Base-by-base conservation (phyloP, 2,888 invertebrate species). In the Zonitis immaculata region DNA sequence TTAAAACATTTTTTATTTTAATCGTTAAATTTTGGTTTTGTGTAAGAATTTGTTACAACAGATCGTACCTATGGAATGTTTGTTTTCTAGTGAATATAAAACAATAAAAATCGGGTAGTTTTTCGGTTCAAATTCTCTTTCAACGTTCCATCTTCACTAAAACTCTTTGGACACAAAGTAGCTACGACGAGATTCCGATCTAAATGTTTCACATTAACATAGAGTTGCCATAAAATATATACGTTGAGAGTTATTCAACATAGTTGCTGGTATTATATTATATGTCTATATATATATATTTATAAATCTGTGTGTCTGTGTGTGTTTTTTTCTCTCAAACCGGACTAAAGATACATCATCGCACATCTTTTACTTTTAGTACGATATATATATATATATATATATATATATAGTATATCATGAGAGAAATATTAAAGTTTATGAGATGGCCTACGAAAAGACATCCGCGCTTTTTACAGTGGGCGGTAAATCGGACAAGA, bases 141-240 rank as follows among this genome's bases (percentile, higher is more conserved):
- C n/a, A n/a, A n/a, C n/a, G n/a, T n/a, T n/a, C n/a, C n/a, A n/a
- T n/a, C n/a, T n/a, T n/a, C n/a, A n/a, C n/a, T n/a, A n/a, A n/a
- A n/a, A n/a, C n/a, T n/a, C n/a, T n/a, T n/a, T 49, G 47, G 54
- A 51, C 54, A 67, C 69, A 69, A 68, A 72, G 73, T 70, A 71
- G 72, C 71, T 61, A 67, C 70, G 69, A 62, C 69, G 61, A 75
- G 76, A 75, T 76, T 74, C 70, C 73, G 72, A 76, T 76, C 76
- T 76, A 73, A 75, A 75, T 75, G 73, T 71, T 67, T 66, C 67
- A 70, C 71, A 76, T 76, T 76, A 75, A 73, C 76, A 76, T 76
- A 73, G 70, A 61, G 66, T 68, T 63, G 72, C 71, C 65, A 66
- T 71, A 70, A 72, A 71, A 67, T 68, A 66, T 62, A 59, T n/a